These are phyloP conservation scores for Drosophila murphyi DNA, from an alignment of 1,140 invertebrate species.

Conservation along the genomic window DNA sequence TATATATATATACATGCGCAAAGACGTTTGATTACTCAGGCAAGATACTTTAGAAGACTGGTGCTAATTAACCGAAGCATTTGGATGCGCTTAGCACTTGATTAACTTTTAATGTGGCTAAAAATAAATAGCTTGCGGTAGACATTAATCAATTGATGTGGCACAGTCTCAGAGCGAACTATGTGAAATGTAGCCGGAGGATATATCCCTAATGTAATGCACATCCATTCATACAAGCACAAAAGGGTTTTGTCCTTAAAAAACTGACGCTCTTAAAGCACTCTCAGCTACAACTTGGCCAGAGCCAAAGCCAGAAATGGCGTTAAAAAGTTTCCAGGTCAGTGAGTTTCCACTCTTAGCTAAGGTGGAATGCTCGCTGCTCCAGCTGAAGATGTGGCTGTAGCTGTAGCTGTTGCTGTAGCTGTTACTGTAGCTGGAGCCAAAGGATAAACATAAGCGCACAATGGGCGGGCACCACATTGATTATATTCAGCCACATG, in stretches of 20 bases:
- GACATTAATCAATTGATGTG: slow-evolving; percentile 64
- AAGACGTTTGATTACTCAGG: not conserved
- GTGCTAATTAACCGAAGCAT: slow-evolving; percentile 66
- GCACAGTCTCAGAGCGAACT: slow-evolving; percentile 4
- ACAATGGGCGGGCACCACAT: slow-evolving; percentile 66
- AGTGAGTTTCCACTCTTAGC: slow-evolving; percentile 54
- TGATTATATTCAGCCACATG: slow-evolving; percentile 79
- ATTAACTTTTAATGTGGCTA: slow-evolving; percentile 54
- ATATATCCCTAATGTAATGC: slow-evolving; percentile 53
- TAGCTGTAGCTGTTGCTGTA: not conserved
- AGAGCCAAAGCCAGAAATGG: slow-evolving; percentile 7
- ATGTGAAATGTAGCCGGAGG: slow-evolving; percentile 8
- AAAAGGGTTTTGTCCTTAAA: slow-evolving; percentile 55
- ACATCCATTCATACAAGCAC: slow-evolving; percentile 37
- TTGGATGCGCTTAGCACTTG: slow-evolving; percentile 69
- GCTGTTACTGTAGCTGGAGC: slow-evolving; percentile 9
- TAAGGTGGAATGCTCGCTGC: slow-evolving; percentile 11
- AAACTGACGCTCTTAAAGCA: slow-evolving; percentile 30
- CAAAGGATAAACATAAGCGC: slow-evolving; percentile 39
- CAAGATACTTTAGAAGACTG: not conserved
- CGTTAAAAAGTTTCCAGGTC: slow-evolving; percentile 69
- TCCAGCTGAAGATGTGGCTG: slow-evolving; percentile 5
- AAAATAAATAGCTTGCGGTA: slow-evolving; percentile 53
- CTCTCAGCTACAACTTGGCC: slow-evolving; percentile 24
- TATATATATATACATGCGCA: not conserved